Evolutionary conservation across 2,888 invertebrate genomes (phyloP).

Genomic region (Blera fallax): DNA sequence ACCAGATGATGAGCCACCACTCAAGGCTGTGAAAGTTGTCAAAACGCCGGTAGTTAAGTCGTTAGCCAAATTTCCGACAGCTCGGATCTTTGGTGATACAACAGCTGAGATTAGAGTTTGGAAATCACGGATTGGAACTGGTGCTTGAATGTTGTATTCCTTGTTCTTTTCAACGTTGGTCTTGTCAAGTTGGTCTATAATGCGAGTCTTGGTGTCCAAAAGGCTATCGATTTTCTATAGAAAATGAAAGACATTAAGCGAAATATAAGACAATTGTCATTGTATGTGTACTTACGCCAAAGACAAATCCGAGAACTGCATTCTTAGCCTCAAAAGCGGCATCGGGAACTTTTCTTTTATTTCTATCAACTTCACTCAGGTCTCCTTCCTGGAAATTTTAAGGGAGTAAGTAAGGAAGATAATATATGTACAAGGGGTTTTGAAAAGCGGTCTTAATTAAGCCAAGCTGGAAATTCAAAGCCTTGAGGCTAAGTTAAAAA

Average conservation of each 20-base stretch:
- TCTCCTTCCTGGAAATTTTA: conserved; percentile 80
- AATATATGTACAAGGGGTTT: background rate
- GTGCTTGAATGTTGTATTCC: conserved; percentile 87
- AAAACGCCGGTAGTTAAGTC: conserved; percentile 84
- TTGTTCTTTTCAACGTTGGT: conserved; percentile 89
- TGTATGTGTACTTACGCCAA: conserved; percentile 86
- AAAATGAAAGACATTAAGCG: conserved; percentile 76
- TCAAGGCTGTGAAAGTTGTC: conserved; percentile 83
- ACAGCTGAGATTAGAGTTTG: conserved; percentile 87
- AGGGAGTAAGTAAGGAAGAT: conserved; percentile 7
- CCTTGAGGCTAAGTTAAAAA: too few species aligned
- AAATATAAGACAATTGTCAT: background rate
- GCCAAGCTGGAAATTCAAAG: too few species aligned
- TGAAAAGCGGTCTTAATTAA: background rate
- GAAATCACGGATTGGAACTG: conserved; percentile 85
- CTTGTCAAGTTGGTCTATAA: conserved; percentile 87
- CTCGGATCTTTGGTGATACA: conserved; percentile 87
- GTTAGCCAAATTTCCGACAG: conserved; percentile 86
- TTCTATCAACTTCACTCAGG: conserved; percentile 83
- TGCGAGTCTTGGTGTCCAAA: conserved; percentile 90
- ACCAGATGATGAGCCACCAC: conserved; percentile 81
- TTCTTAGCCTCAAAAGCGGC: conserved; percentile 88
- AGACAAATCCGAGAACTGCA: conserved; percentile 91
- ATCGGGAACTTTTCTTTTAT: conserved; percentile 89
- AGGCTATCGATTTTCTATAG: conserved; percentile 90